Evolutionary conservation across 2,888 invertebrate genomes (phyloP).

Genomic region (Ommatoiulus sabulosus): DNA sequence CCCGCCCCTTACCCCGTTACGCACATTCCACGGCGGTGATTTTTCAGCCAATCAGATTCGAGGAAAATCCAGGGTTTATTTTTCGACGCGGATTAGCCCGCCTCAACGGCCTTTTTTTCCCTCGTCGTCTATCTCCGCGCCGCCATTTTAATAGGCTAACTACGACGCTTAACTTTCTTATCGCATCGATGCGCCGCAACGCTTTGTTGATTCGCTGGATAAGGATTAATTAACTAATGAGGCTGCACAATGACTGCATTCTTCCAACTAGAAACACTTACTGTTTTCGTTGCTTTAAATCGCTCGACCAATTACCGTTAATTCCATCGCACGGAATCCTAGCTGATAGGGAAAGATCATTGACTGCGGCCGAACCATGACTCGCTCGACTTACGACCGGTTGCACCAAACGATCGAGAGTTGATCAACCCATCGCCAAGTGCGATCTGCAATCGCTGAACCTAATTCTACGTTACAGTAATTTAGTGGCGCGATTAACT

Average conservation of each 20-base stretch:
- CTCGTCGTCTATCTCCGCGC: neutral
- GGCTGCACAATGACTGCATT: conserved; percentile 11
- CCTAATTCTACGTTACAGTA: no score
- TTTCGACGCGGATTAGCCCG: neutral
- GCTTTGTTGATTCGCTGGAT: conserved; percentile 26
- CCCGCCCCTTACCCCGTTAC: neutral
- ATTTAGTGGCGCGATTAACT: no score
- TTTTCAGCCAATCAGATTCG: neutral
- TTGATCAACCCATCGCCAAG: neutral
- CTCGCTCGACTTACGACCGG: neutral
- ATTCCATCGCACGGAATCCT: neutral
- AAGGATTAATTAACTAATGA: conserved; percentile 48
- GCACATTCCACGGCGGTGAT: neutral
- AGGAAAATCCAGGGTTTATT: neutral
- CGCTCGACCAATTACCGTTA: neutral
- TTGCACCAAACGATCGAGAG: neutral
- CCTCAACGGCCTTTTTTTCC: neutral
- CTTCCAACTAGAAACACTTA: neutral
- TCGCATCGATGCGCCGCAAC: neutral
- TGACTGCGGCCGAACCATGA: neutral
- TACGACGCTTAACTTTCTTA: conserved; percentile 5
- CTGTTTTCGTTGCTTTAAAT: neutral
- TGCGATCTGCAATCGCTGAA: no score
- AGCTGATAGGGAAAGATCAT: neutral
- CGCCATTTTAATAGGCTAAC: conserved; percentile 14